phyloP scores from a whole-genome alignment of 2,113 vertebrate species.

The Misgurnus anguillicaudatus region DNA sequence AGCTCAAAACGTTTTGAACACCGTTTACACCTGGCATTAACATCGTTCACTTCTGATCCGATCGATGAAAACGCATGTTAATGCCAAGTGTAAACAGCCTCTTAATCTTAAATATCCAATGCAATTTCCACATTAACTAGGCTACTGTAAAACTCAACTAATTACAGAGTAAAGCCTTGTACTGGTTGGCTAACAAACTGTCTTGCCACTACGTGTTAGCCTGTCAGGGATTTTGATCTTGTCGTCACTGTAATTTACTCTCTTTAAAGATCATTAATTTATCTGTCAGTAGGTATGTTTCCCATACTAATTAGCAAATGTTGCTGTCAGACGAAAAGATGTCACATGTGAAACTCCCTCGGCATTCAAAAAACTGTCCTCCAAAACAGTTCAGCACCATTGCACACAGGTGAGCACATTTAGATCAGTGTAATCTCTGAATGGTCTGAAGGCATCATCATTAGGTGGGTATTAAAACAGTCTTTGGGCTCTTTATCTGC shows the following conservation, averaged over 20 bases:
- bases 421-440: constrained; percentile 13
- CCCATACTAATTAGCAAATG: constrained; percentile 3
- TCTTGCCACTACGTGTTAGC: not conserved
- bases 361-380: constrained; percentile 1
- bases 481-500: constrained; percentile 49
- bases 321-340: constrained; percentile 11
- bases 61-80: no score
- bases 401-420: not conserved
- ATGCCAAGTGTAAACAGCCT: no score
- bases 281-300: constrained; percentile 1
- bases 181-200: no score
- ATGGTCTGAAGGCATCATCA: constrained; percentile 16
- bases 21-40: no score
- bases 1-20: no score
- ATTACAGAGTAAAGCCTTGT: not conserved
- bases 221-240: not conserved
- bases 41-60: no score
- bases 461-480: constrained; percentile 35
- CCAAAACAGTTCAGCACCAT: not conserved
- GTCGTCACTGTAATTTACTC: not conserved
- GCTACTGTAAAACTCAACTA: not conserved
- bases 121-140: not conserved
- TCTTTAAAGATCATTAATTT: constrained; percentile 1
- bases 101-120: not conserved
- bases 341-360: not conserved